These are phyloP conservation scores for Phaethon lepturus DNA, from an alignment of 2,113 vertebrate genomes.

Conservation along the genomic window DNA sequence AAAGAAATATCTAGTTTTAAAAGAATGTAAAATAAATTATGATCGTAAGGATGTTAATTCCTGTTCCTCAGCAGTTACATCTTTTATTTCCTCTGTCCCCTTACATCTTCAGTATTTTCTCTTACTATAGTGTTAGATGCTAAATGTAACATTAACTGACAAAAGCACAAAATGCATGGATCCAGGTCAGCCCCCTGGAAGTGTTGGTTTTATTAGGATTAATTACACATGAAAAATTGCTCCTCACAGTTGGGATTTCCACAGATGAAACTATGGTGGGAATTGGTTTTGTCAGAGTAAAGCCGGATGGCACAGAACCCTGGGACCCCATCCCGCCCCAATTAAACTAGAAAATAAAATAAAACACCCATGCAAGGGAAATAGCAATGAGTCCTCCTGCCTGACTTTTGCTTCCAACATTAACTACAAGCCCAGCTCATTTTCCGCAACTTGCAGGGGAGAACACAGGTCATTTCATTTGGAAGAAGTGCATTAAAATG, in stretches of 20 bases:
- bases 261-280: background rate
- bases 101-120: background rate
- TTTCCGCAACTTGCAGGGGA: background rate
- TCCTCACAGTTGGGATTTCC: background rate
- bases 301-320: background rate
- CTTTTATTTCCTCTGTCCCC: background rate
- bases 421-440: background rate
- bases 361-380: background rate
- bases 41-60: background rate
- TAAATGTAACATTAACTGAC: constrained; percentile 12
- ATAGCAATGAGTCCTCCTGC: background rate
- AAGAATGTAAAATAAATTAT: background rate
- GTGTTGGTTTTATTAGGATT: background rate
- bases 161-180: constrained; percentile 13
- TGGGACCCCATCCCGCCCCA: background rate
- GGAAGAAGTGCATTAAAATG: background rate
- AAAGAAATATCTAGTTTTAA: background rate
- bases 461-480: background rate
- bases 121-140: background rate
- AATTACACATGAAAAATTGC: background rate
- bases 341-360: background rate
- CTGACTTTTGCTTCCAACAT: background rate
- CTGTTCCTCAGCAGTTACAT: background rate
- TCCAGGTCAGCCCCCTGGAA: background rate
- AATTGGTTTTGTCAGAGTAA: background rate